Conservation (phyloP, 2,797 vertebrate species). For the Cyprinella venusta region DNA sequence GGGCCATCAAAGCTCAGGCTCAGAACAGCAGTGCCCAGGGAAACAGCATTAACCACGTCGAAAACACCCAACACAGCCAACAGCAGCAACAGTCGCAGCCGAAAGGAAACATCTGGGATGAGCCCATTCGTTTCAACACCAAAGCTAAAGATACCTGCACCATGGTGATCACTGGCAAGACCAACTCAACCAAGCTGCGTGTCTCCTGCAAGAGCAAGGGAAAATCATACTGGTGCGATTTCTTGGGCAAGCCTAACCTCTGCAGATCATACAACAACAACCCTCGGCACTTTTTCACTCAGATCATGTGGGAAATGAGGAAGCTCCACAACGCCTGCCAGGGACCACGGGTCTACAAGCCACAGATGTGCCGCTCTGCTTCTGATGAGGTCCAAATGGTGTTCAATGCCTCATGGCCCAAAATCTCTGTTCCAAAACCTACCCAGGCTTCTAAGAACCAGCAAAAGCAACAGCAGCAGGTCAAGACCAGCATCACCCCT, state of each 20-base stretch:
- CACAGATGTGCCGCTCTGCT: slow-evolving; percentile 80
- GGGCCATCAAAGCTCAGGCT: slow-evolving; percentile 71
- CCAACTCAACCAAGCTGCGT: slow-evolving; percentile 78
- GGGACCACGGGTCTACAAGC: slow-evolving; percentile 75
- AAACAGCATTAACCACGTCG: slow-evolving; percentile 63
- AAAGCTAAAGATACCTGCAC: slow-evolving; percentile 81
- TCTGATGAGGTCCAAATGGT: slow-evolving; percentile 80
- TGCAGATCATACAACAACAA: slow-evolving; percentile 83
- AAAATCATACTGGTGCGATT: slow-evolving; percentile 80
- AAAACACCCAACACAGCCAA: slow-evolving; percentile 53
- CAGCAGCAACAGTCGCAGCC: slow-evolving; percentile 58
- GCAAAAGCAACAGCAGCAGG: slow-evolving; percentile 44
- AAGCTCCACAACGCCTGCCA: slow-evolving; percentile 82
- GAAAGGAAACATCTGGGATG: slow-evolving; percentile 71
- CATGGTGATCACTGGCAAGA: slow-evolving; percentile 73
- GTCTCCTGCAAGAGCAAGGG: slow-evolving; percentile 80
- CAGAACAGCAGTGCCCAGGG: slow-evolving; percentile 70
- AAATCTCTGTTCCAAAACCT: slow-evolving; percentile 56
- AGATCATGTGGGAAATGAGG: slow-evolving; percentile 80
- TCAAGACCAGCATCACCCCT: slow-evolving; percentile 22
- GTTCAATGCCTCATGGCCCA: slow-evolving; percentile 75
- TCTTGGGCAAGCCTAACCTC: slow-evolving; percentile 76
- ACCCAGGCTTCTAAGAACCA: slow-evolving; percentile 30
- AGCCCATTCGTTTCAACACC: slow-evolving; percentile 82
- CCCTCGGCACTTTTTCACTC: slow-evolving; percentile 85